phyloP scores from a whole-genome alignment of 2,113 vertebrate genomes.

The Daubentonia madagascariensis region DNA sequence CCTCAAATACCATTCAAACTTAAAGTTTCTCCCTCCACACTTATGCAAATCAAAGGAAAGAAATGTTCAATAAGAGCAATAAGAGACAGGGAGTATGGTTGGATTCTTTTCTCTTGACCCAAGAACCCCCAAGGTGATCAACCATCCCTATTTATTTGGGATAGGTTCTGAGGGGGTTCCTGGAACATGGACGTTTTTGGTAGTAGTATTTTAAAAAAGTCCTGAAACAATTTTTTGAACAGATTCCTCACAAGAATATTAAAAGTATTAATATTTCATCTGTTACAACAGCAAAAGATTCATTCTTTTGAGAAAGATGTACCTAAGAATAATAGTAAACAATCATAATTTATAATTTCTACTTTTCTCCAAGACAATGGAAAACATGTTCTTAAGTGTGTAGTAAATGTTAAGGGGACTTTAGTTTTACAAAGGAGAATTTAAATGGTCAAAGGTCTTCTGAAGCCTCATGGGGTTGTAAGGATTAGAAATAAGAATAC shows the following conservation, averaged over 20 bases:
- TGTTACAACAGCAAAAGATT: background rate
- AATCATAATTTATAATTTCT: background rate
- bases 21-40: background rate
- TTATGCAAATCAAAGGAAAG: background rate
- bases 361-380: background rate
- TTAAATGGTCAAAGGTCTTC: background rate
- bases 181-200: background rate
- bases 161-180: background rate
- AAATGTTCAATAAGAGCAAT: background rate
- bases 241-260: background rate
- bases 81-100: background rate
- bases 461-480: background rate
- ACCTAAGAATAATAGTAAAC: background rate
- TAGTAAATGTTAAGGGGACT: background rate
- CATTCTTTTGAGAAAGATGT: background rate
- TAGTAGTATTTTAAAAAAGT: background rate
- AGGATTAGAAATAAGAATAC: background rate
- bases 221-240: background rate
- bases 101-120: background rate
- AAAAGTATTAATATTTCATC: background rate
- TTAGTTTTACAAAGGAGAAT: background rate
- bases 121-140: too few relatives aligned
- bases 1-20: background rate
- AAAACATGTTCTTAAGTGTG: background rate
- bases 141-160: background rate